A percentile compares a stretch with the other conserved stretches of the same genome.
phyloP scores from a whole-genome alignment of 2,797 vertebrate species.

The Mycteria americana region DNA sequence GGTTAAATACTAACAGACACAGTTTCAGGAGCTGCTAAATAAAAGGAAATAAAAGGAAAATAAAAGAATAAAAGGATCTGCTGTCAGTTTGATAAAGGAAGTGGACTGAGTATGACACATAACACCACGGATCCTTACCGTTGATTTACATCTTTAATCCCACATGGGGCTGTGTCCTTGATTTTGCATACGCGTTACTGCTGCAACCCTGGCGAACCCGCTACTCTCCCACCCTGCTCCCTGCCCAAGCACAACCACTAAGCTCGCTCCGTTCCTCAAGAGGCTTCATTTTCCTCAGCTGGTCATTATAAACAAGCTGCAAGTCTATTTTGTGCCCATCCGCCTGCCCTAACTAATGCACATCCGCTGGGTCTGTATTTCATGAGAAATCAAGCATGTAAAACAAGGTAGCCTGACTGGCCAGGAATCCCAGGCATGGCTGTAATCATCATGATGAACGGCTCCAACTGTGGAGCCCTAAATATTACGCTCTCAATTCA shows the following conservation, averaged over 20 bases:
- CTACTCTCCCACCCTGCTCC: background rate
- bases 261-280: background rate
- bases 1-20: background rate
- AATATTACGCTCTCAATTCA: background rate
- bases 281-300: background rate
- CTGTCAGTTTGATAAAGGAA: background rate
- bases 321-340: background rate
- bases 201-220: background rate
- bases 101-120: fast-evolving
- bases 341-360: background rate
- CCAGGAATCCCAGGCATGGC: background rate
- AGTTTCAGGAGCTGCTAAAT: background rate
- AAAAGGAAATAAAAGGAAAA: background rate
- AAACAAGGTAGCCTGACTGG: background rate
- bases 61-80: background rate
- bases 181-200: background rate
- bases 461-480: background rate
- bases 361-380: background rate
- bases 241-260: background rate
- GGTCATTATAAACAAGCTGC: background rate
- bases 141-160: background rate
- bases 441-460: background rate
- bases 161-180: fast-evolving
- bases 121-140: background rate
- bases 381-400: background rate